phyloP scores from a whole-genome alignment of 2,888 invertebrate genomes.

The Himalopsyche kuldschensis region DNA sequence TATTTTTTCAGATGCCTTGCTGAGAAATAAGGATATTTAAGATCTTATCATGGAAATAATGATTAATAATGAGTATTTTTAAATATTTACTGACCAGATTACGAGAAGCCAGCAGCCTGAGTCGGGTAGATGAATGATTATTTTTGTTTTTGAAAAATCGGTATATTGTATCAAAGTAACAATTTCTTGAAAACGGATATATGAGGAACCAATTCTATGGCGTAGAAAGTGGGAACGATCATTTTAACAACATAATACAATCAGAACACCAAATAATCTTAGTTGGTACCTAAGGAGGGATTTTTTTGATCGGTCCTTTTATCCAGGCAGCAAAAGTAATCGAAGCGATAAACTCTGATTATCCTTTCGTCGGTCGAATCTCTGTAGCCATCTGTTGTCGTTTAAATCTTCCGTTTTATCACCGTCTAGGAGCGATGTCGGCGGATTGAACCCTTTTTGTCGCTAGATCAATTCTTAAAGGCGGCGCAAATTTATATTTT shows the following conservation, averaged over 20 bases:
- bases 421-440: neutral
- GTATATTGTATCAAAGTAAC: too few relatives aligned
- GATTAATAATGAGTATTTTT: too few relatives aligned
- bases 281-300: neutral
- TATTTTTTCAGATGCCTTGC: too few relatives aligned
- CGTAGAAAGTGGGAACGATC: neutral
- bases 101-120: too few relatives aligned
- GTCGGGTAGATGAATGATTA: too few relatives aligned
- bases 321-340: constrained; percentile 1
- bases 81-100: too few relatives aligned
- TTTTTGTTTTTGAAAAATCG: too few relatives aligned
- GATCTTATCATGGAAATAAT: too few relatives aligned
- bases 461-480: neutral
- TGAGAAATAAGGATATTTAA: too few relatives aligned
- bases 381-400: neutral
- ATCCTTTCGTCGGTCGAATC: constrained; percentile 1
- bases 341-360: constrained; percentile 1
- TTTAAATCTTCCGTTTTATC: neutral
- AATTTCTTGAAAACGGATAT: too few relatives aligned
- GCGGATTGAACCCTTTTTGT: neutral
- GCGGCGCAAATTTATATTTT: neutral
- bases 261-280: neutral
- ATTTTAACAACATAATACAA: neutral
- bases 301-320: neutral
- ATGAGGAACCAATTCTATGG: too few relatives aligned